A percentile compares a stretch with the other conserved stretches of the same genome.
Conservation (phyloP, 2,797 vertebrate species). For the Coilia nasus region DNA sequence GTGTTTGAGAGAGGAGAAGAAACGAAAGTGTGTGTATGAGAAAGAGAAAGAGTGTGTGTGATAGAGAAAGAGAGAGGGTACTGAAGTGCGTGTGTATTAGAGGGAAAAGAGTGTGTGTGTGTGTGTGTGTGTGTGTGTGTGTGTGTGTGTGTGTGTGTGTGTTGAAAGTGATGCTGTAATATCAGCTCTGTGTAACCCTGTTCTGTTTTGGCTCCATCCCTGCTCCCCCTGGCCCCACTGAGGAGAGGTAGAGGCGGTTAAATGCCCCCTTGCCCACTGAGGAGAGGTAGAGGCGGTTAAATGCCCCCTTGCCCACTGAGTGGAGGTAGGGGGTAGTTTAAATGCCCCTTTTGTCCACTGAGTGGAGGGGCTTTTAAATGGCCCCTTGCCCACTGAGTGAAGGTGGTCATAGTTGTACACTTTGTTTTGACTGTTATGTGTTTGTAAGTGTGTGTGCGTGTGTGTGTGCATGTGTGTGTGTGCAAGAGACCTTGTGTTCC, state of each 20-base stretch:
- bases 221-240: no score
- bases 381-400: no score
- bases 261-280: no score
- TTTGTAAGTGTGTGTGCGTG: background rate
- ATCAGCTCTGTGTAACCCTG: background rate
- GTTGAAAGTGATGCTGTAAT: background rate
- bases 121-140: background rate
- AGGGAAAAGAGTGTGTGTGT: background rate
- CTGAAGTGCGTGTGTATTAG: no score
- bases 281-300: no score
- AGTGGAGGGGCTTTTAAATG: conserved; percentile 36
- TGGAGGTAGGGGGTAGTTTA: conserved; percentile 37
- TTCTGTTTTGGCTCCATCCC: background rate
- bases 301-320: conserved; percentile 22
- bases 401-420: no score
- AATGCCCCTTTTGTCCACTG: no score
- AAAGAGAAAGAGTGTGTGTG: no score
- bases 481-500: background rate
- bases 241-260: no score
- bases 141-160: conserved; percentile 11
- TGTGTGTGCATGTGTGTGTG: background rate
- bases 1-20: background rate
- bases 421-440: background rate
- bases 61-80: no score
- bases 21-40: no score